Percentiles rank a stretch among this genome's conserved stretches.
Conservation (phyloP, 2,888 invertebrate species). For the Pterostichus madidus region DNA sequence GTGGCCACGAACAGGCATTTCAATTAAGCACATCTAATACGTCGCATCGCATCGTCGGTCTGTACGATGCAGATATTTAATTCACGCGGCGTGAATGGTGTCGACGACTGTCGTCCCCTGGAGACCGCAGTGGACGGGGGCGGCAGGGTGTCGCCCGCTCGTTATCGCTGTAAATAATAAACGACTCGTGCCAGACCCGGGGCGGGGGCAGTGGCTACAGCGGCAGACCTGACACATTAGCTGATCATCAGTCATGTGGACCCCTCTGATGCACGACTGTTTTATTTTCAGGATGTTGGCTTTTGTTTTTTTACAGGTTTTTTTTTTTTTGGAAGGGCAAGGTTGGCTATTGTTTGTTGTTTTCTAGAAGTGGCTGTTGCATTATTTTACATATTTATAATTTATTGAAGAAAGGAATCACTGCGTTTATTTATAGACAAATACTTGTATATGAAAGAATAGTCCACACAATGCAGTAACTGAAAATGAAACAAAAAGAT, state of each 20-base stretch:
- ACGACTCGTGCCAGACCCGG: conserved; percentile 44
- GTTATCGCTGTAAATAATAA: conserved; percentile 72
- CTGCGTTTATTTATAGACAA: too few species aligned
- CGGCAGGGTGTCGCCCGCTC: conserved; percentile 71
- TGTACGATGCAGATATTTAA: conserved; percentile 24
- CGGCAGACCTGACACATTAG: conserved; percentile 60
- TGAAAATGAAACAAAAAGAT: too few species aligned
- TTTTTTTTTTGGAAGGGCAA: too few species aligned
- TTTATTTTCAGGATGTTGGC: neutral
- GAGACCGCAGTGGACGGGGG: conserved; percentile 72
- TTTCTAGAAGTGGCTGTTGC: neutral
- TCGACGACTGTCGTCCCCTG: conserved; percentile 70
- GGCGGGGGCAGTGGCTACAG: conserved; percentile 38
- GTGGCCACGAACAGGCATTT: conserved; percentile 6
- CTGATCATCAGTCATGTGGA: conserved; percentile 54
- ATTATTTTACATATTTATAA: neutral
- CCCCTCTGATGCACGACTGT: neutral
- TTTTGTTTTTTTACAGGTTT: neutral
- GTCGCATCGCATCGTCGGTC: neutral
- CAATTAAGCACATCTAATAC: conserved; percentile 50
- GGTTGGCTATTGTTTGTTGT: too few species aligned
- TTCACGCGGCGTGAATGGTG: conserved; percentile 36
- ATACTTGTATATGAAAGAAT: too few species aligned
- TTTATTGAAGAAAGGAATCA: neutral
- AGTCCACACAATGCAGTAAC: too few species aligned